Base-by-base conservation (phyloP, 2,113 vertebrate genomes). In the Crotalus horridus region DNA sequence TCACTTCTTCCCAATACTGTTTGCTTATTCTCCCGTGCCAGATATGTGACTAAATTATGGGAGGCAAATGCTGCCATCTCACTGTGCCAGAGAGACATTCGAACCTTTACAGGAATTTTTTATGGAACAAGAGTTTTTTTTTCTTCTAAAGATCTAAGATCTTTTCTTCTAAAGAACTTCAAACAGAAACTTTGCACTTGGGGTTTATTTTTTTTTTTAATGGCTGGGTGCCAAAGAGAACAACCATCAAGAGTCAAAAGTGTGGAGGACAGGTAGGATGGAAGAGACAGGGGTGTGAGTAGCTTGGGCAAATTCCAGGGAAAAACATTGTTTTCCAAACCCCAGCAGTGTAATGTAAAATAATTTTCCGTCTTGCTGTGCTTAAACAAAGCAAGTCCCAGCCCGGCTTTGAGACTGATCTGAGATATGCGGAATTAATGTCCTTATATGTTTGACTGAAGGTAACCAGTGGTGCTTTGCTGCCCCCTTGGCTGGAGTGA, bases 151-250 rank as follows among this genome's bases (percentile, higher is more conserved):
- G 12, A 69, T 13, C 64, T 69, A 69, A 59, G 81, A 86, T 90
- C 20, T 58, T 54, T 93, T 86, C 74, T 53, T 90, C 53, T 51
- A 54, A n/a, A 93, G 89, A 55, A 81, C n/a, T 93, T 89, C 86
- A 10, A 54, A 56, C 89, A 54, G 85, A 89, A 93, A 90, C 43
- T 33, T 61, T 86, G 39, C 26, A 48, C 69, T 86, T 54, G 88
- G 43, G 59, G 55, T 51, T 51, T 51, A 33, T 74, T 33, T 1
- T 61, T 51, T 74, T 93, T 93, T 87, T 90, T 64, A 90, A 87
- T 90, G 92, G 92, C 89, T 43, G 9, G 56, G 33, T 54, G 89
- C 92, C 92, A 93, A 93, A 48, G 89, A 86, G 88, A 90, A 89
- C 54, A 58, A 58, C n/a, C 39, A 48, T 81, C 81, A 93, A 64